Base-by-base conservation (phyloP, 1,140 invertebrate genomes). In the Patella vulgata region DNA sequence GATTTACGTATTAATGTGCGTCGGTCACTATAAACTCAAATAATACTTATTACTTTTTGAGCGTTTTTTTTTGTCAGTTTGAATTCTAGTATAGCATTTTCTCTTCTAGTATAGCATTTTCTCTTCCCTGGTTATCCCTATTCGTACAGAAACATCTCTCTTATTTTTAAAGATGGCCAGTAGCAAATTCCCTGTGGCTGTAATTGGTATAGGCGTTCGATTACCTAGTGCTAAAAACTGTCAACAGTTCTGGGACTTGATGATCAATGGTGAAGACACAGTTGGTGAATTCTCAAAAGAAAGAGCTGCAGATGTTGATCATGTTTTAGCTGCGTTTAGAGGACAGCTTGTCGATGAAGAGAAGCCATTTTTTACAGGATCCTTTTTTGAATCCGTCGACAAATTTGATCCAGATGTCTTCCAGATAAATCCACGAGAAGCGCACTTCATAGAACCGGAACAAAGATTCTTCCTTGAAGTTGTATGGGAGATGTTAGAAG, bases 151-250 rank as follows among this genome's bases (percentile, higher is more conserved):
- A n/a, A n/a, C n/a, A n/a, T n/a, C n/a, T n/a, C n/a, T n/a, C n/a
- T n/a, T n/a, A n/a, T n/a, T n/a, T n/a, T n/a, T n/a, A 27, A n/a
- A 17, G n/a, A 51, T 51, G 48, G 48, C 48, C 3, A 51, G 48
- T 25, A 27, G 28, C 25, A 6, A 51, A 21, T 51, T 51, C 48
- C 48, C 48, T 23, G 48, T 51, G 48, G 48, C 48, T n/a, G 48
- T 51, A 17, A 51, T 51, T 51, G 48, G 48, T 14, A 51, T 28
- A 6, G 48, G 17, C 11, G 48, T 51, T 25, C 11, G 25, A n/a
- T 27, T 51, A 21, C 48, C 48, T 17, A 25, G 48, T 8, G 48
- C 48, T 21, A 5, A 51, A 9, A 51, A 51, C 25, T 51, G 48
- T 25, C 8, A 31, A 11, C 3, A 21, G 28, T 51, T 51, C n/a